Percentiles rank a stretch among this genome's conserved stretches.
phyloP scores from a whole-genome alignment of 1,140 invertebrate species.

The Gonioctena quinquepunctata region DNA sequence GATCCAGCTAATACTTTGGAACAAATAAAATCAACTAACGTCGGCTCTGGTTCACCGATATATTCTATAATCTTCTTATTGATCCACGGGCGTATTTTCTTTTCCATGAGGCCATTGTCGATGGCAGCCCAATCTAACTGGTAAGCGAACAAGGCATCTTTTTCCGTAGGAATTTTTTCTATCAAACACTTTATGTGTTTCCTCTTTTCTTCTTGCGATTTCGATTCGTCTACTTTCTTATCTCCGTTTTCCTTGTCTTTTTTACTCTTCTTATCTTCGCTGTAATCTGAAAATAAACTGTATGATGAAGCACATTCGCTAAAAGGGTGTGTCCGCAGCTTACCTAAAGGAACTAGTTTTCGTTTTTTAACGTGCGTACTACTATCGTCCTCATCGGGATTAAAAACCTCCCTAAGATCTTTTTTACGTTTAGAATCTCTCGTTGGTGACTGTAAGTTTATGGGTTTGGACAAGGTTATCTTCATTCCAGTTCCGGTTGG shows the following conservation, averaged over 20 bases:
- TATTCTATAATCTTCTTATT: constrained; percentile 99
- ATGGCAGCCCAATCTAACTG: constrained; percentile 86
- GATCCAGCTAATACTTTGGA: constrained; percentile 94
- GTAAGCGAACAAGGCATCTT: constrained; percentile 93
- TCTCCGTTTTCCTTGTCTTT: constrained; percentile 64
- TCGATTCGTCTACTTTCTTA: constrained; percentile 70
- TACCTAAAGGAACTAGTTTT: constrained; percentile 82
- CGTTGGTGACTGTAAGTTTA: constrained; percentile 54
- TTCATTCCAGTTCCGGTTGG: constrained; percentile 50
- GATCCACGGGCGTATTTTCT: constrained; percentile 97
- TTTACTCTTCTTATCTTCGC: constrained; percentile 67
- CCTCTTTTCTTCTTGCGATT: constrained; percentile 90
- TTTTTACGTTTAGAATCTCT: constrained; percentile 56
- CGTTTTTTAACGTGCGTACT: constrained; percentile 70
- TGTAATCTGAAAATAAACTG: constrained; percentile 65
- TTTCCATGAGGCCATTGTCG: constrained; percentile 84
- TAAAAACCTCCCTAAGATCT: constrained; percentile 88
- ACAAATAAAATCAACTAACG: constrained; percentile 97
- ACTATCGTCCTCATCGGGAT: constrained; percentile 84
- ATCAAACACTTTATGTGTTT: constrained; percentile 96
- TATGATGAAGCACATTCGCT: too few species aligned
- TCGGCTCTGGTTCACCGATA: constrained; percentile 98
- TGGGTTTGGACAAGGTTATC: constrained; percentile 50
- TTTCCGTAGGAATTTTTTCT: constrained; percentile 97
- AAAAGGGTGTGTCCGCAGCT: too few species aligned